Base-by-base conservation (phyloP, 2,888 invertebrate species). In the Xylota sylvarum region DNA sequence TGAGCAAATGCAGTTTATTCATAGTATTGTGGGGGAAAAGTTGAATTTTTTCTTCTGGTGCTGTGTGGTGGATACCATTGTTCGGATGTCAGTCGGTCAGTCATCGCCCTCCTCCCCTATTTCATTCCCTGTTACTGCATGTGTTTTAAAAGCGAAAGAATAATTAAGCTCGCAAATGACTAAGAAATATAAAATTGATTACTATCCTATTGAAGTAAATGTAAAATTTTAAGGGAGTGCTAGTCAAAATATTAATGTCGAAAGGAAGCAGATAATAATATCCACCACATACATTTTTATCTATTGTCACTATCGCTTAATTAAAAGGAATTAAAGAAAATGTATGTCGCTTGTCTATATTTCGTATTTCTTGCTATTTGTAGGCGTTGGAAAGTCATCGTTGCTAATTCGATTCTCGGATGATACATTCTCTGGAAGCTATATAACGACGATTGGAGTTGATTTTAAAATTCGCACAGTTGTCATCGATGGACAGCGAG, bases 391-490 rank as follows among this genome's bases (percentile, higher is more conserved):
- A 82, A 99, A 99, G 94, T 99, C 99, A 93, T 99, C 98, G 90
- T 94, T 99, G 88, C 94, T 99, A 88, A 94, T 99, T 90, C 94
- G 99, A 89, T 99, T 99, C 93, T 98, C 99, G 72, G 99, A 99
- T 93, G 99, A 99, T 93, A 98, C 98, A 88, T 99, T 99, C 93
- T 97, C 98, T 90, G 98, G 99, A 93, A 97, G 96, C 94, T 97
- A 97, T 93, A 99, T 99, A 92, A 99, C 99, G 81, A 99, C 99
- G 60, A 99, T 99, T 93, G 99, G 99, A 88, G 99, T 99, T 70
- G 99, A 99, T 94, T 99, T 99, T 93, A 99, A 99, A 95, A 99
- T 99, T 92, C 95, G 99, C 91, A 99, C 99, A 88, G 96, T 99
- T 90, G 96, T 96, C 91, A 95, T 98, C 90, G 97, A 97, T 90